Base-by-base conservation (phyloP, 1,140 invertebrate genomes). In the Orchestia grillus region DNA sequence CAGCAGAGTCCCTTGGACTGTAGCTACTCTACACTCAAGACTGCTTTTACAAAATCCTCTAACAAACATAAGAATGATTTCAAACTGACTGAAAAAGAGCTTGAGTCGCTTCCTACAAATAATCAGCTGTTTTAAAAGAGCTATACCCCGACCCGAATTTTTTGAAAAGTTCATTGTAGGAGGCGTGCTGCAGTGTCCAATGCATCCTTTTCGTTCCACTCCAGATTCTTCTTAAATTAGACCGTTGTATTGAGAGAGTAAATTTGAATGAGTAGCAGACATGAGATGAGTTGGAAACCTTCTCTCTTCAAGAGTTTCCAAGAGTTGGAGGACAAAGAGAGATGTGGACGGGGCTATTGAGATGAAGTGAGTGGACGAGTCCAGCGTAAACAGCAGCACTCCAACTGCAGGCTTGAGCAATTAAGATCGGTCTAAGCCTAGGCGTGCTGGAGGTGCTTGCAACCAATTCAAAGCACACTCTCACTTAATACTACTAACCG, bases 21-120 rank as follows among this genome's bases (percentile, higher is more conserved):
- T 91, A 41, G 36, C 62, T 77, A 77, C 62, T 77, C 88, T 91
- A 91, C 88, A 91, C 88, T 91, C 88, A 91, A 91, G 41, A 91
- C 11, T 91, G 41, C 44, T 91, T 41, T 91, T 91, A 91, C 88
- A 91, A 91, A 91, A 91, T 91, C 36, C 42, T 8, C 41, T 91
- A 91, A 42, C 11, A 91, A 91, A 91, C 88, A 91, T 91, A 91
- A 91, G 42, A 91, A 91, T 44, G 44, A 28, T 19, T 41, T 91
- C 88, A 91, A 91, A 91, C 88, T 91, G 3, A 91, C 42, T 42
- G 3, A 43, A 91, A 91, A 91, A 15, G 19, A 91, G 88, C 88
- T 91, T 91, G 88, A 91, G 88, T 91, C 88, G 23, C 19, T 44
- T 91, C 44, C 88, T 91, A 91, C 41, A 44, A 91, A 42, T 91